A percentile compares a stretch with the other conserved stretches of the same genome.
Conservation (phyloP, 1,140 invertebrate species). For the Drosophila murphyi region DNA sequence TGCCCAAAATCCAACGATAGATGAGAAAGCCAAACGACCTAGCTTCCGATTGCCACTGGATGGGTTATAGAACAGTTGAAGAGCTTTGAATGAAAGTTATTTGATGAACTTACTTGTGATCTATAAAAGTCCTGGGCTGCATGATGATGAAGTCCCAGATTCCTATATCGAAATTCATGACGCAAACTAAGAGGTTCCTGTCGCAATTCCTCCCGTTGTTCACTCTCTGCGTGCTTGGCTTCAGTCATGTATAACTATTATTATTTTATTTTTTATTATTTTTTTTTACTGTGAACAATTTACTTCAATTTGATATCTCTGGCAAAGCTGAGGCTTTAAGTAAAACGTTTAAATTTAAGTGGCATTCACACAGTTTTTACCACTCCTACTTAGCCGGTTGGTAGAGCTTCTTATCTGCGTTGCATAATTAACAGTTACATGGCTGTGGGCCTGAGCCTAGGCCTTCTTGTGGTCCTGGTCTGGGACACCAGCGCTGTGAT, state of each 20-base stretch:
- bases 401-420: conserved; percentile 46
- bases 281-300: not conserved
- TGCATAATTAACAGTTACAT: conserved; percentile 74
- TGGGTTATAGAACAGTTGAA: no score
- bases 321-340: conserved; percentile 10
- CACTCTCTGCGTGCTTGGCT: not conserved
- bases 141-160: conserved; percentile 35
- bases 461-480: conserved; percentile 16
- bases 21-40: conserved; percentile 39
- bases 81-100: no score
- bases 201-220: not conserved
- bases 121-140: conserved; percentile 38
- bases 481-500: conserved; percentile 10
- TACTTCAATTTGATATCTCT: not conserved
- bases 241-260: not conserved
- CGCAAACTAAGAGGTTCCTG: conserved; percentile 31
- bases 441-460: conserved; percentile 23
- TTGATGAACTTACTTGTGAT: conserved; percentile 51
- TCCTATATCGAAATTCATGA: conserved; percentile 23
- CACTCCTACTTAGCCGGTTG: not conserved
- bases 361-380: conserved; percentile 5
- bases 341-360: conserved; percentile 36
- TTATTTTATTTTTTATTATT: not conserved
- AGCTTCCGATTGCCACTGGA: conserved; percentile 47
- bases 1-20: conserved; percentile 54